phyloP scores from a whole-genome alignment of 2,113 vertebrate species.

The Pimephales promelas region DNA sequence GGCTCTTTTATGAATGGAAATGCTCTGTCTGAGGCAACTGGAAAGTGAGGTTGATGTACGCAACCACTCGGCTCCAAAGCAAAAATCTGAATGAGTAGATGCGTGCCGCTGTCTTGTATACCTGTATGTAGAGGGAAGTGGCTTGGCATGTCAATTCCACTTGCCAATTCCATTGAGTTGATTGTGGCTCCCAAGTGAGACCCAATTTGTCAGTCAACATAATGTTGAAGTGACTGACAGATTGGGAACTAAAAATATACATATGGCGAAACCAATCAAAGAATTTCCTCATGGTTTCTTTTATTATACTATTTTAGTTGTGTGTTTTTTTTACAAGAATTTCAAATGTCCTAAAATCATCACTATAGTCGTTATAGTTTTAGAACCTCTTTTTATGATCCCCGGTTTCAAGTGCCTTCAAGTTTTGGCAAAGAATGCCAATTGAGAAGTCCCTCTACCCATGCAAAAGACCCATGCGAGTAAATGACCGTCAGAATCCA shows the following conservation, averaged over 20 bases:
- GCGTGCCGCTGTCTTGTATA: no score
- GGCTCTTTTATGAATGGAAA: no score
- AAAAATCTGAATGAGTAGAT: no score
- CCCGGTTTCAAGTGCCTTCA: background rate
- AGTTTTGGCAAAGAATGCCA: background rate
- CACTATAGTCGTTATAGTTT: background rate
- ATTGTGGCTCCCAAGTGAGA: no score
- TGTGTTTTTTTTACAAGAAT: background rate
- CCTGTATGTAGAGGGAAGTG: no score
- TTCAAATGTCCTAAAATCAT: background rate
- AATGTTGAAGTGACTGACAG: no score
- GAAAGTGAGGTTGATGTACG: no score
- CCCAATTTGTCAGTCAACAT: no score
- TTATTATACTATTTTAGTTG: background rate
- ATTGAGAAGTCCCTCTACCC: background rate
- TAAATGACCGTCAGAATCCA: constrained; percentile 2
- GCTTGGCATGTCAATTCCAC: no score
- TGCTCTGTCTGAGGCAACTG: no score
- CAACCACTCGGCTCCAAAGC: no score
- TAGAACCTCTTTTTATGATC: background rate
- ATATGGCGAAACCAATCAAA: background rate
- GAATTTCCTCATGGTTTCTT: background rate
- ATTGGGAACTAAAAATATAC: background rate
- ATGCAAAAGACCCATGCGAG: background rate
- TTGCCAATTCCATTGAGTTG: no score